These are phyloP conservation scores for Halocynthia roretzi DNA, from an alignment of 23 tunicate species.

Conservation along the genomic window DNA sequence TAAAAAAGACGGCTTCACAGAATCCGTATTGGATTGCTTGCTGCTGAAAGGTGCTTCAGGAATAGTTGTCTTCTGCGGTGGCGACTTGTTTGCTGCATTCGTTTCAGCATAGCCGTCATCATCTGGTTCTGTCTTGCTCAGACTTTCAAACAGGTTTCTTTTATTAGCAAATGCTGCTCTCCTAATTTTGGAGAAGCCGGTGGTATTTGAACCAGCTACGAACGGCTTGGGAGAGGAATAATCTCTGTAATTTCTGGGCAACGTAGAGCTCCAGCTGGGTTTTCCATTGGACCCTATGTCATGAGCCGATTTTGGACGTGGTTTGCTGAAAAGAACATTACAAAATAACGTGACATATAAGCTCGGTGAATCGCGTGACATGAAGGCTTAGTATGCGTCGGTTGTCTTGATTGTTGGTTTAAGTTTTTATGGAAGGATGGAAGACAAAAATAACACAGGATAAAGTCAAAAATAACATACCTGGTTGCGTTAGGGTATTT, in stretches of 20 bases:
- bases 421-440: no score
- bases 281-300: neutral
- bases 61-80: neutral
- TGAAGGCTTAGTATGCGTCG: no score
- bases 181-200: slow-evolving; percentile 40
- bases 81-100: neutral
- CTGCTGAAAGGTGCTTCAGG: neutral
- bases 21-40: neutral
- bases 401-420: no score
- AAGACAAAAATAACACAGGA: no score
- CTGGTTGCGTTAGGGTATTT: no score
- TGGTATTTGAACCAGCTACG: slow-evolving; percentile 1
- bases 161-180: slow-evolving; percentile 63
- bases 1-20: neutral
- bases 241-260: slow-evolving; percentile 63
- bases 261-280: slow-evolving; percentile 18
- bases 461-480: no score
- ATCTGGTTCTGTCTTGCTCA: slow-evolving; percentile 20
- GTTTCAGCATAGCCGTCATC: neutral
- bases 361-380: no score
- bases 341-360: no score
- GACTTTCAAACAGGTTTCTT: slow-evolving; percentile 70
- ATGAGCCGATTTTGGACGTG: slow-evolving; percentile 78
- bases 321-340: no score
- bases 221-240: slow-evolving; percentile 50